Conservation (phyloP, 2,888 invertebrate species). For the Girardia tigrina region DNA sequence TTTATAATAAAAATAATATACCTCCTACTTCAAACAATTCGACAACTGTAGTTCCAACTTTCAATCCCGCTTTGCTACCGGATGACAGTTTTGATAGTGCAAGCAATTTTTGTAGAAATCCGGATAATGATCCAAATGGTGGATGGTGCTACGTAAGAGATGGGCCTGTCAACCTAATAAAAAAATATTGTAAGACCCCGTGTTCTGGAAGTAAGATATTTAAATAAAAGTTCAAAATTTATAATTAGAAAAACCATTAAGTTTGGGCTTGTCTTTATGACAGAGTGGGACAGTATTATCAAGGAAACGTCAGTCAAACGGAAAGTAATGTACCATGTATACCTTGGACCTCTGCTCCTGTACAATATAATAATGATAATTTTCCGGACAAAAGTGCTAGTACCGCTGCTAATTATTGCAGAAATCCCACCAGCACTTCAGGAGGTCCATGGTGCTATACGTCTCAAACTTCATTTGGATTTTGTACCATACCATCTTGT, state of each 20-base stretch:
- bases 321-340: background rate
- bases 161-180: background rate
- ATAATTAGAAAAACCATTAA: too few species aligned
- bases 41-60: background rate
- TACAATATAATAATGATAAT: background rate
- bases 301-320: slow-evolving; percentile 1
- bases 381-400: slow-evolving; percentile 29
- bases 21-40: background rate
- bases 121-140: slow-evolving; percentile 26
- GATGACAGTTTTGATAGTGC: slow-evolving; percentile 27
- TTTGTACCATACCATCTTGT: background rate
- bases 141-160: slow-evolving; percentile 27
- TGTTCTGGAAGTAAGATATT: slow-evolving; percentile 25
- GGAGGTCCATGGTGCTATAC: slow-evolving; percentile 36
- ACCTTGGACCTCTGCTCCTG: background rate
- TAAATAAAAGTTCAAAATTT: too few species aligned
- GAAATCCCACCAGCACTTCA: slow-evolving; percentile 32
- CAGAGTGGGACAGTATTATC: background rate
- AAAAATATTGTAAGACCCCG: slow-evolving; percentile 25
- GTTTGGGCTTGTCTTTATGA: background rate
- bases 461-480: background rate
- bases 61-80: slow-evolving; percentile 26
- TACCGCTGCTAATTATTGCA: slow-evolving; percentile 32
- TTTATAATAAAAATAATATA: background rate
- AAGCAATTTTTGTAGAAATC: slow-evolving; percentile 31